A percentile compares a stretch with the other conserved stretches of the same genome.
Conservation (phyloP, 1,140 invertebrate genomes). For the Heliothis virescens region DNA sequence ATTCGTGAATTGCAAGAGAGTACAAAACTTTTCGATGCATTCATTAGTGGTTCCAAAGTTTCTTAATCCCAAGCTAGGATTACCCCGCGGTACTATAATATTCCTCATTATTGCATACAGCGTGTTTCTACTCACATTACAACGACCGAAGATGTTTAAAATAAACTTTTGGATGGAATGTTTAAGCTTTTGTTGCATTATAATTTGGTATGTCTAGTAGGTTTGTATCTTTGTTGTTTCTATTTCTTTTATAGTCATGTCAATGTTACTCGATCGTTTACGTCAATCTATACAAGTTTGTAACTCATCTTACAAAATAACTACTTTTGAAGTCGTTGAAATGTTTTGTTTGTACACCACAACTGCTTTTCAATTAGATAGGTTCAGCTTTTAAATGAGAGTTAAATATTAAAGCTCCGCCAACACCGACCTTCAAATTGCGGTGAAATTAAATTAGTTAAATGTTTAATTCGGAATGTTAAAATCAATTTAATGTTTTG, state of each 20-base stretch:
- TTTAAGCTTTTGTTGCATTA: neutral
- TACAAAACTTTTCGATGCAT: slow-evolving; percentile 76
- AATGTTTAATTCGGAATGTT: slow-evolving; percentile 1
- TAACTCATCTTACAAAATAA: no score
- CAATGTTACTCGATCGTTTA: no score
- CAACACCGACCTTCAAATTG: neutral
- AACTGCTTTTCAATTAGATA: neutral
- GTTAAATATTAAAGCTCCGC: neutral
- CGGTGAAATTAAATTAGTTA: slow-evolving; percentile 5
- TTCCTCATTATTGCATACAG: slow-evolving; percentile 65
- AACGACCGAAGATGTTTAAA: slow-evolving; percentile 55
- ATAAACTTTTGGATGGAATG: slow-evolving; percentile 48
- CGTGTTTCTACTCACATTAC: slow-evolving; percentile 27
- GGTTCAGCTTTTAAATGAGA: neutral
- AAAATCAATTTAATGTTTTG: slow-evolving; percentile 37
- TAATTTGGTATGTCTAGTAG: neutral
- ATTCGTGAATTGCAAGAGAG: slow-evolving; percentile 73
- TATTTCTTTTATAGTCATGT: no score
- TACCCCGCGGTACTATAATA: slow-evolving; percentile 66
- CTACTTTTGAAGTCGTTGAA: no score
- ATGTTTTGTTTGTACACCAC: no score
- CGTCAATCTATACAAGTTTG: no score
- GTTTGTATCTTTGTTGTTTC: neutral
- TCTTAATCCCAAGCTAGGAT: slow-evolving; percentile 72
- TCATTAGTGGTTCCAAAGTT: slow-evolving; percentile 77